A percentile compares a stretch with the other conserved stretches of the same genome.
Conservation (phyloP, 2,113 vertebrate species). For the Mastomys natalensis region DNA sequence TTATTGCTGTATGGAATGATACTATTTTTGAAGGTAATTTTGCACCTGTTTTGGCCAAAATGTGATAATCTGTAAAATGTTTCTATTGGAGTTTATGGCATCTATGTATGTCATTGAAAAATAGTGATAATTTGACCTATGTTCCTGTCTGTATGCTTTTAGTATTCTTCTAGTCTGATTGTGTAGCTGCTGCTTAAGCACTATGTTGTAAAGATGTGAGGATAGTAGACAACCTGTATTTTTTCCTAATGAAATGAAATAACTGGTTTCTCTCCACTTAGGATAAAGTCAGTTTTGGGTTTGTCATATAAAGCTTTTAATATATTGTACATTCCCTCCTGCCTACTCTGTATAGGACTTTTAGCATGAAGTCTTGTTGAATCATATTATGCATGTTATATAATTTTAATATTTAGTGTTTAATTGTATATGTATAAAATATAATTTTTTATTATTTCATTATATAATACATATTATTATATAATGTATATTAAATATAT, state of each 20-base stretch:
- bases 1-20: background rate
- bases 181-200: background rate
- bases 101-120: background rate
- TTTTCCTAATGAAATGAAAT: background rate
- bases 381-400: background rate
- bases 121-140: background rate
- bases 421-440: too few relatives aligned
- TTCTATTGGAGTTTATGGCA: background rate
- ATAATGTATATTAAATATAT: too few relatives aligned
- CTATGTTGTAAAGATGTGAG: background rate
- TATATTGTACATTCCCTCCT: background rate
- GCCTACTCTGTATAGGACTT: background rate
- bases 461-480: too few relatives aligned
- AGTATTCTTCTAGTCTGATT: background rate
- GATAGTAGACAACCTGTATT: too few relatives aligned
- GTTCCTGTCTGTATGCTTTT: background rate
- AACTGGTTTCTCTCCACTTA: background rate
- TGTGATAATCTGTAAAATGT: background rate
- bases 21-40: background rate
- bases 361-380: background rate
- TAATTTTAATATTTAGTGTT: too few relatives aligned
- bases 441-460: too few relatives aligned
- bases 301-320: background rate
- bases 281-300: background rate
- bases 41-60: background rate